These are phyloP conservation scores for Ascaphus truei DNA, from an alignment of 2,113 vertebrate genomes.

Conservation along the genomic window DNA sequence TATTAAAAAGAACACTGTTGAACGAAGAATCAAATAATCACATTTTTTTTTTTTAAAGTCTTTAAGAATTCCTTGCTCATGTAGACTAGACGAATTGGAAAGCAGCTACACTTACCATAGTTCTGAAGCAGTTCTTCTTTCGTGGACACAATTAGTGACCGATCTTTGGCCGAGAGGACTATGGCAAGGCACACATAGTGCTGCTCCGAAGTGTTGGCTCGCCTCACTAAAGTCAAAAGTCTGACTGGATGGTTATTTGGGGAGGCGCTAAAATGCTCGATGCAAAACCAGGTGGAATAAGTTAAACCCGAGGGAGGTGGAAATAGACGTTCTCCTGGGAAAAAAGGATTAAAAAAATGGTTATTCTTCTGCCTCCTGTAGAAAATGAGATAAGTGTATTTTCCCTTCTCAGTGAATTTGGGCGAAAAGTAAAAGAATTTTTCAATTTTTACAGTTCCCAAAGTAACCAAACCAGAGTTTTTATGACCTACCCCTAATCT, in stretches of 20 bases:
- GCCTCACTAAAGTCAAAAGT: constrained; percentile 83
- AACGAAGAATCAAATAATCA: no score
- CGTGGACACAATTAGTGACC: constrained; percentile 89
- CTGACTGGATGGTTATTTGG: constrained; percentile 84
- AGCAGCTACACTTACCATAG: constrained; percentile 74
- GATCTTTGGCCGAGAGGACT: constrained; percentile 87
- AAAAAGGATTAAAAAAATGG: constrained; percentile 5
- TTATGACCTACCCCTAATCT: no score
- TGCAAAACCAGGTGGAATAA: constrained; percentile 94
- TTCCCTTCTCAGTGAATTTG: not conserved
- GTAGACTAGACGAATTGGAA: no score
- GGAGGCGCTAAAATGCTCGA: constrained; percentile 82
- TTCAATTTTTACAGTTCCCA: not conserved
- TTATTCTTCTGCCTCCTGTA: not conserved
- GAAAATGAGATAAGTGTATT: not conserved
- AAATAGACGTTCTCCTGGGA: constrained; percentile 88
- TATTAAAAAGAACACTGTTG: no score
- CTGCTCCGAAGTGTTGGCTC: constrained; percentile 91
- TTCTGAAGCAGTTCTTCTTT: constrained; percentile 94
- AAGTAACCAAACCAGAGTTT: no score
- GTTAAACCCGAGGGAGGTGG: constrained; percentile 92
- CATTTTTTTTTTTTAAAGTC: no score
- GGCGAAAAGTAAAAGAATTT: no score
- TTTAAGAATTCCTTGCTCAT: no score
- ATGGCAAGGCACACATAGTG: constrained; percentile 90